These are phyloP conservation scores for Zosterops lateralis DNA, from an alignment of 2,113 vertebrate species.

Conservation along the genomic window DNA sequence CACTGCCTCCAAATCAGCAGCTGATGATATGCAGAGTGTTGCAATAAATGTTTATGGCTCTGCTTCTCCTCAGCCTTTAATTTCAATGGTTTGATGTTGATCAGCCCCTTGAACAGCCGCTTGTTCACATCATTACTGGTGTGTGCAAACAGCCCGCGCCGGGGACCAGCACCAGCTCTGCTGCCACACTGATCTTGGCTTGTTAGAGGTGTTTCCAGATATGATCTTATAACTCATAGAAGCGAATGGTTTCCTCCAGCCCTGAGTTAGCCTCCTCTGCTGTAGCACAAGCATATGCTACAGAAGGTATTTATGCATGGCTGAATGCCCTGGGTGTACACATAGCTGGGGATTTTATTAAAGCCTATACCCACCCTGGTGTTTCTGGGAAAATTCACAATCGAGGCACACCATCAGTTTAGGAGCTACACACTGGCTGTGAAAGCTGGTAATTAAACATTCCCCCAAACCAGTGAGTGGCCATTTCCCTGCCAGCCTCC, in stretches of 20 bases:
- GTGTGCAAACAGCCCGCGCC: constrained; percentile 39
- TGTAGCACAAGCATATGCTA: not conserved
- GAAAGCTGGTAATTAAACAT: constrained; percentile 5
- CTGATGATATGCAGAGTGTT: constrained; percentile 42
- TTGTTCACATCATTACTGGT: constrained; percentile 44
- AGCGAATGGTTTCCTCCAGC: constrained; percentile 32
- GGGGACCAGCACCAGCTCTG: constrained; percentile 5
- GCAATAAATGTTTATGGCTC: constrained; percentile 65
- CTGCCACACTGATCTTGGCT: not conserved
- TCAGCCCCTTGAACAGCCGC: constrained; percentile 28
- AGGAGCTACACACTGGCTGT: not conserved
- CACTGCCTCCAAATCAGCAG: constrained; percentile 38
- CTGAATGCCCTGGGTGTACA: not conserved
- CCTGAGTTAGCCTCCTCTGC: not conserved
- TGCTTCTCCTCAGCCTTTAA: constrained; percentile 57
- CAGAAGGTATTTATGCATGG: not conserved
- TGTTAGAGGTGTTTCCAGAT: constrained; percentile 46
- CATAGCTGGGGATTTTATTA: constrained; percentile 34
- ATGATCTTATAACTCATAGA: constrained; percentile 39
- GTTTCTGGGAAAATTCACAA: constrained; percentile 5
- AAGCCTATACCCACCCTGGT: not conserved
- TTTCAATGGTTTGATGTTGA: constrained; percentile 51
- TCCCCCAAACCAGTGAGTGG: not conserved
- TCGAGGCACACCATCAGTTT: not conserved
- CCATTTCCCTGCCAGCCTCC: not conserved